These are phyloP conservation scores for Virgularia gustaviana DNA, from an alignment of 92 coral and sea anemone genomes.

Conservation along the genomic window DNA sequence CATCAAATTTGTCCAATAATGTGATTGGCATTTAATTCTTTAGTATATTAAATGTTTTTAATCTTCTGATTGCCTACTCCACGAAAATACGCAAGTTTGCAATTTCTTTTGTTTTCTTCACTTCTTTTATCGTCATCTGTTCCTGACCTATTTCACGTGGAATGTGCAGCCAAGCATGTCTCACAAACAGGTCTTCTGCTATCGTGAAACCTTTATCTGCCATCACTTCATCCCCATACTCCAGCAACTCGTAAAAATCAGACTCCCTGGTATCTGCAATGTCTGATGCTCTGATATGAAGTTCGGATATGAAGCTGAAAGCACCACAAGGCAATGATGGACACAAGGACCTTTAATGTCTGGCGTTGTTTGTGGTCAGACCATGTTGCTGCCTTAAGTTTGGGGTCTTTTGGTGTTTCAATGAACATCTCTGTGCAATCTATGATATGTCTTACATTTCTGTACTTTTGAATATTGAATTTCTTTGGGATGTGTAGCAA, in stretches of 20 bases:
- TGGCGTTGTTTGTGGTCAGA: conserved; percentile 56
- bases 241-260: conserved; percentile 38
- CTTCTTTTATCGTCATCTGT: conserved; percentile 24
- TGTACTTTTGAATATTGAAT: conserved; percentile 35
- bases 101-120: conserved; percentile 22
- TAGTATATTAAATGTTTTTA: background rate
- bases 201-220: conserved; percentile 24
- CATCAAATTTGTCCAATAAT: background rate
- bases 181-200: conserved; percentile 21
- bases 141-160: conserved; percentile 17
- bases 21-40: background rate
- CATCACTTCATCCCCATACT: conserved; percentile 37
- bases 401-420: conserved; percentile 55
- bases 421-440: no score
- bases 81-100: conserved; percentile 18
- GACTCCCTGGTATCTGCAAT: conserved; percentile 35
- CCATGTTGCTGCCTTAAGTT: conserved; percentile 54
- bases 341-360: conserved; percentile 47
- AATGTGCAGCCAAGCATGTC: conserved; percentile 24
- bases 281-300: conserved; percentile 49
- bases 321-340: conserved; percentile 49
- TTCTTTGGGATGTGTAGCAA: conserved; percentile 45
- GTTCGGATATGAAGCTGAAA: conserved; percentile 45
- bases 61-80: conserved; percentile 30
- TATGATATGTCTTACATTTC: conserved; percentile 43